phyloP scores from a whole-genome alignment of 2,113 vertebrate genomes.

The Alosa alosa region DNA sequence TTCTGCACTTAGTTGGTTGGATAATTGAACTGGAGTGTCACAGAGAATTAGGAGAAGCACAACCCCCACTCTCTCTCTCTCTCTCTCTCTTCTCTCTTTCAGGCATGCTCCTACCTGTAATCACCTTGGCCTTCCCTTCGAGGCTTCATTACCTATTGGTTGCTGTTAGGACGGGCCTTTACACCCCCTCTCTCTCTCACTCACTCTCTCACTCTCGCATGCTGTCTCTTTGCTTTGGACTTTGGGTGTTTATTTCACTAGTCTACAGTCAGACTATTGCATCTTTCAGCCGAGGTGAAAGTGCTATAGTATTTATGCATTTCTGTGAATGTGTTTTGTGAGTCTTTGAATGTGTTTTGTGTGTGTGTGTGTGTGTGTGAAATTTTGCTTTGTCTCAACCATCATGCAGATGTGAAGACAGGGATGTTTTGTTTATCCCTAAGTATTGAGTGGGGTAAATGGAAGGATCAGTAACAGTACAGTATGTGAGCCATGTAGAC shows the following conservation, averaged over 20 bases:
- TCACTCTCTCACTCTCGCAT: neutral
- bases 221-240: neutral
- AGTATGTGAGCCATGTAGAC: too few relatives aligned
- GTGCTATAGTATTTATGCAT: neutral
- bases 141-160: neutral
- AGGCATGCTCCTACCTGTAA: neutral
- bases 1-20: neutral
- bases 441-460: too few relatives aligned
- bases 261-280: neutral
- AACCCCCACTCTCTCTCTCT: neutral
- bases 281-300: neutral
- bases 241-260: neutral
- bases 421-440: too few relatives aligned
- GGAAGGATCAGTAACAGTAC: too few relatives aligned
- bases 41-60: neutral
- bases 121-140: neutral
- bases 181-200: neutral
- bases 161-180: neutral
- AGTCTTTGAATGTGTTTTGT: neutral
- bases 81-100: neutral
- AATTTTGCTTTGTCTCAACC: too few relatives aligned
- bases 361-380: slow-evolving; percentile 33
- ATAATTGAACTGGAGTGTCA: neutral
- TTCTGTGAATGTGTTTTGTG: neutral
- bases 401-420: too few relatives aligned